Evolutionary conservation across 1,140 invertebrate species (phyloP).

Genomic region (Bombyx mandarina): DNA sequence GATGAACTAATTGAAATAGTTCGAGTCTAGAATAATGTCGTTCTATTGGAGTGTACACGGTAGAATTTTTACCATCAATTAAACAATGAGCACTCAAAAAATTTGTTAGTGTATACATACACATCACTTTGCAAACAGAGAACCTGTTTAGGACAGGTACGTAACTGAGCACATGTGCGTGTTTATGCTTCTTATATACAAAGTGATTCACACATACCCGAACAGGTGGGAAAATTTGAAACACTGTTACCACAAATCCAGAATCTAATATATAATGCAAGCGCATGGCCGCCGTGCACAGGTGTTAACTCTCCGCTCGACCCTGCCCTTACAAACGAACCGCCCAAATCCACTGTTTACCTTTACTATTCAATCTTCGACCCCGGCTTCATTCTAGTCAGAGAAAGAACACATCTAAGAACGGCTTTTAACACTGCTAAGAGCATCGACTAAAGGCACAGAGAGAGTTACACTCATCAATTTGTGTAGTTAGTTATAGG

Average conservation of each 20-base stretch:
- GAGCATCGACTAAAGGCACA: slow-evolving; percentile 48
- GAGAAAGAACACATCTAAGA: slow-evolving; percentile 25
- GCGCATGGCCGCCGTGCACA: slow-evolving; percentile 46
- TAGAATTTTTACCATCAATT: slow-evolving; percentile 1
- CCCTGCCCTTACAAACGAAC: slow-evolving; percentile 50
- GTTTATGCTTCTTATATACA: slow-evolving; percentile 16
- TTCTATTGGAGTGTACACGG: too few relatives aligned
- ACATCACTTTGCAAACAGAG: slow-evolving; percentile 6
- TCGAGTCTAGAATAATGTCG: too few relatives aligned
- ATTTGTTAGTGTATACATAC: slow-evolving; percentile 4
- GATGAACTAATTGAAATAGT: too few relatives aligned
- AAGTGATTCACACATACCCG: slow-evolving; percentile 32
- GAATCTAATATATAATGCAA: slow-evolving; percentile 34
- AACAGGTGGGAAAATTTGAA: slow-evolving; percentile 45
- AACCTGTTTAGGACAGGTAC: slow-evolving; percentile 12
- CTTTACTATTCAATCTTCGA: slow-evolving; percentile 32
- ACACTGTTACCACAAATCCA: slow-evolving; percentile 32
- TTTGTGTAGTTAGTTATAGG: slow-evolving; percentile 22
- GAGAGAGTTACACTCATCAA: slow-evolving; percentile 27
- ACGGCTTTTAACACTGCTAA: slow-evolving; percentile 29
- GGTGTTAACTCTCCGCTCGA: slow-evolving; percentile 50
- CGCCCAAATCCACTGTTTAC: slow-evolving; percentile 60
- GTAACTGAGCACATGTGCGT: slow-evolving; percentile 9
- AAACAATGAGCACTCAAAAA: slow-evolving; percentile 8
- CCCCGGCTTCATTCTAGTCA: slow-evolving; percentile 23